phyloP scores from a whole-genome alignment of 2,797 vertebrate genomes.

The Danio albolineatus region DNA sequence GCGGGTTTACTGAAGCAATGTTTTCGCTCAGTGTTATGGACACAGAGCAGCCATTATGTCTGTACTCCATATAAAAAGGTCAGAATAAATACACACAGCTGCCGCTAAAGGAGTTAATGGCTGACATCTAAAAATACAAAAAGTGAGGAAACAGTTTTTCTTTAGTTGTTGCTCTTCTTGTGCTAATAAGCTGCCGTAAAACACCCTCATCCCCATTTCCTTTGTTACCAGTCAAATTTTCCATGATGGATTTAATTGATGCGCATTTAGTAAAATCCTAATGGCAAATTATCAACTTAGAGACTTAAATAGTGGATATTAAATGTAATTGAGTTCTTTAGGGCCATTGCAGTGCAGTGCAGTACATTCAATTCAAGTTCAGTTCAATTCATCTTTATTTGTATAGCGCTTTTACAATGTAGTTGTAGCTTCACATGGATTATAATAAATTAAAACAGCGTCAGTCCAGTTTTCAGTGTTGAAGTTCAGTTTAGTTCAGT shows the following conservation, averaged over 20 bases:
- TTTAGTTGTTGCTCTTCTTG: constrained; percentile 5
- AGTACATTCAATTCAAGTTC: too few relatives aligned
- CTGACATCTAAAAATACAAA: constrained; percentile 29
- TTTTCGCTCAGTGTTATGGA: constrained; percentile 63
- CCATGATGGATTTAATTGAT: neutral
- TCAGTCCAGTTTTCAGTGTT: too few relatives aligned
- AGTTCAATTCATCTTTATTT: too few relatives aligned
- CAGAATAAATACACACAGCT: constrained; percentile 67
- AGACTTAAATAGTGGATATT: constrained; percentile 62
- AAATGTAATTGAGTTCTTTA: constrained; percentile 60
- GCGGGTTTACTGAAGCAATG: constrained; percentile 49
- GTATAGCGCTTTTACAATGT: too few relatives aligned
- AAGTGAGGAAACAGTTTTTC: constrained; percentile 6
- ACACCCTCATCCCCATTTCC: neutral
- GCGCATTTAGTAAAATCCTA: neutral
- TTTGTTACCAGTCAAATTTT: neutral
- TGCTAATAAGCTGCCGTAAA: constrained; percentile 26
- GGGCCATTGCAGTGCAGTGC: constrained; percentile 57
- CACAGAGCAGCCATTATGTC: constrained; percentile 50
- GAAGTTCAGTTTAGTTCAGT: too few relatives aligned
- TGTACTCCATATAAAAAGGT: constrained; percentile 53
- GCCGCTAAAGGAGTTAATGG: constrained; percentile 65
- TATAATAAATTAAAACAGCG: too few relatives aligned
- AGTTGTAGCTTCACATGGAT: too few relatives aligned
- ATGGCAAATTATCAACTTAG: constrained; percentile 39